phyloP scores from a whole-genome alignment of 2,888 invertebrate species.

The Monopis laevigella region DNA sequence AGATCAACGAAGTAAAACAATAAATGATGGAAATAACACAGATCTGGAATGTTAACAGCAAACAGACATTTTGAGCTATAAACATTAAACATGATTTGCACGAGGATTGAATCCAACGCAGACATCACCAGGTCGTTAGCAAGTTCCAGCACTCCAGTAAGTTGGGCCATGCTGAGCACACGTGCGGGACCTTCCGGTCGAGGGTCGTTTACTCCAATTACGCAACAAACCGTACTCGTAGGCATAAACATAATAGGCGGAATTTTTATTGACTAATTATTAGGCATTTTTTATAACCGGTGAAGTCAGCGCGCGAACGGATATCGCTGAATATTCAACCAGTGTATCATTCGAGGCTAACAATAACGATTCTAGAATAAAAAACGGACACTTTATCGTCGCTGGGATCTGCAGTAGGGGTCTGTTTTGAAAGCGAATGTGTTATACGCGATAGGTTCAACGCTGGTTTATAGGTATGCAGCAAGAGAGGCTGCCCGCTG shows the following conservation, averaged over 20 bases:
- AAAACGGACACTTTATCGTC: constrained; percentile 15
- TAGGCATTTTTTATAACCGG: constrained; percentile 58
- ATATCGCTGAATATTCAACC: constrained; percentile 66
- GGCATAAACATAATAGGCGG: constrained; percentile 47
- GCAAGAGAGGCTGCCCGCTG: constrained; percentile 9
- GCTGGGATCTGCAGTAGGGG: no score
- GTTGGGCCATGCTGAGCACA: neutral
- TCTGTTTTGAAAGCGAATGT: neutral
- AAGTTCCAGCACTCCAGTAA: neutral
- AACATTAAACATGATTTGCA: no score
- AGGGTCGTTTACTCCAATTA: constrained; percentile 65
- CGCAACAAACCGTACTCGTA: constrained; percentile 59
- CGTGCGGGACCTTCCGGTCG: constrained; percentile 17
- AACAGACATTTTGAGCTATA: no score
- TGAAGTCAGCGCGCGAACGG: constrained; percentile 53
- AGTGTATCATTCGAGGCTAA: constrained; percentile 64
- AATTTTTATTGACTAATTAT: constrained; percentile 68
- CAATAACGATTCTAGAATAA: constrained; percentile 24
- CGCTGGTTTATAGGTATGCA: neutral
- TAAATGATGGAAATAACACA: no score
- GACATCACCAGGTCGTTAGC: neutral
- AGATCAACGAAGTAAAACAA: no score
- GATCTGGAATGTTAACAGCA: no score
- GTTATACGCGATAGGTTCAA: neutral
- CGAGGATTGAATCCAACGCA: no score